A percentile compares a stretch with the other conserved stretches of the same genome.
Conservation (phyloP, 2,113 vertebrate genomes). For the Peromyscus polionotus region DNA sequence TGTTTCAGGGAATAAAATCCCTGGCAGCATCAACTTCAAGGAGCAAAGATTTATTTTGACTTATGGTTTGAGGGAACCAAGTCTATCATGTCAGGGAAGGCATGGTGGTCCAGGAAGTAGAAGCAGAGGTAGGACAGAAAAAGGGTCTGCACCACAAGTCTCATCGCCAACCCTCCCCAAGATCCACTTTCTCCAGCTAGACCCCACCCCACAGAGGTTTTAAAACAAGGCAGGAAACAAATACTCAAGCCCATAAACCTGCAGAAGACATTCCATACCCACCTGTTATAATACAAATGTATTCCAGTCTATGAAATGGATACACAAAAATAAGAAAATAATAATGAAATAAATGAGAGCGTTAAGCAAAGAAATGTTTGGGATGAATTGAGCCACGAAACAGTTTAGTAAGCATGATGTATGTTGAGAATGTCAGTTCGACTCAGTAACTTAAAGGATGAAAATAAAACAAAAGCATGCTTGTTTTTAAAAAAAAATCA, state of each 20-base stretch:
- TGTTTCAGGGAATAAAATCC: neutral
- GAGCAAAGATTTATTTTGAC: neutral
- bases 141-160: neutral
- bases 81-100: neutral
- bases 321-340: neutral
- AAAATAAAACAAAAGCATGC: slow-evolving; percentile 6
- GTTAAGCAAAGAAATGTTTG: neutral
- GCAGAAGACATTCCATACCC: neutral
- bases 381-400: neutral
- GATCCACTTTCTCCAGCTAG: neutral
- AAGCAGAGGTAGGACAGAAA: neutral
- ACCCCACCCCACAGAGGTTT: neutral
- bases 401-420: neutral
- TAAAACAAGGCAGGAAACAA: neutral
- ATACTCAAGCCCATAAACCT: neutral
- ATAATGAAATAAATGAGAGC: neutral
- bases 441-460: neutral
- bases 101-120: too few relatives aligned
- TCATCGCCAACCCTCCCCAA: too few relatives aligned
- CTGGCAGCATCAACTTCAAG: neutral
- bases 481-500: neutral
- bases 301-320: slow-evolving; percentile 8
- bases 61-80: neutral
- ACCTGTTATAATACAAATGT: neutral
- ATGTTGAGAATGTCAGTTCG: neutral